These are phyloP conservation scores for Brachionus calyciflorus DNA, from an alignment of 1,140 invertebrate species.

Conservation along the genomic window DNA sequence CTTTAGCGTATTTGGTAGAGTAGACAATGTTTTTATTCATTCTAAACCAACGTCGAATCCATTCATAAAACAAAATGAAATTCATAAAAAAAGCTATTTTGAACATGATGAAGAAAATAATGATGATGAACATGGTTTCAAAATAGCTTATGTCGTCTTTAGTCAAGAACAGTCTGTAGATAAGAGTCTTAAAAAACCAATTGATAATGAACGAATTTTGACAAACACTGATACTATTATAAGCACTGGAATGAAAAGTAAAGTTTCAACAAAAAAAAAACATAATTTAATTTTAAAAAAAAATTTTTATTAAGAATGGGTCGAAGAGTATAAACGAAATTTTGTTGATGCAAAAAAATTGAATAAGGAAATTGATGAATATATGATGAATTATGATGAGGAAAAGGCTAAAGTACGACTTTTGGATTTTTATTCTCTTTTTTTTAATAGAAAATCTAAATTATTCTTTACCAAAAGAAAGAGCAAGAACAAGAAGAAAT, in stretches of 20 bases:
- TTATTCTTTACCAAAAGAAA: neutral
- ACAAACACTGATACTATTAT: neutral
- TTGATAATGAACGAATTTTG: slow-evolving; percentile 7
- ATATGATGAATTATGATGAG: slow-evolving; percentile 36
- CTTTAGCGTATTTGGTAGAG: slow-evolving; percentile 15
- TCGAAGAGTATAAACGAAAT: slow-evolving; percentile 18
- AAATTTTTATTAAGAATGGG: slow-evolving; percentile 34
- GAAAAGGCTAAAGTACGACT: neutral
- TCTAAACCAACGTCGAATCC: neutral
- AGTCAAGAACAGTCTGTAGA: neutral
- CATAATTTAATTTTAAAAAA: neutral
- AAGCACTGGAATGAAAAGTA: slow-evolving; percentile 37
- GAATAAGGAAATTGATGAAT: slow-evolving; percentile 40
- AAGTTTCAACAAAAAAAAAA: too few relatives aligned
- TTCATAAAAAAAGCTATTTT: slow-evolving; percentile 16
- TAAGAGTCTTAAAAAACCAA: slow-evolving; percentile 3
- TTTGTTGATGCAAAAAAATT: slow-evolving; percentile 33
- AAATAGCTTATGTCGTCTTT: slow-evolving; percentile 24
- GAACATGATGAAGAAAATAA: neutral
- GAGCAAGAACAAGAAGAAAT: slow-evolving; percentile 32
- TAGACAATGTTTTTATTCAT: neutral
- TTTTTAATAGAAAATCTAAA: neutral
- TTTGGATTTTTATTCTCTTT: neutral
- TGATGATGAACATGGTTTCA: neutral
- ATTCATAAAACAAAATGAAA: neutral